Base-by-base conservation (phyloP, 2,888 invertebrate species). In the Prenolepis imparis region DNA sequence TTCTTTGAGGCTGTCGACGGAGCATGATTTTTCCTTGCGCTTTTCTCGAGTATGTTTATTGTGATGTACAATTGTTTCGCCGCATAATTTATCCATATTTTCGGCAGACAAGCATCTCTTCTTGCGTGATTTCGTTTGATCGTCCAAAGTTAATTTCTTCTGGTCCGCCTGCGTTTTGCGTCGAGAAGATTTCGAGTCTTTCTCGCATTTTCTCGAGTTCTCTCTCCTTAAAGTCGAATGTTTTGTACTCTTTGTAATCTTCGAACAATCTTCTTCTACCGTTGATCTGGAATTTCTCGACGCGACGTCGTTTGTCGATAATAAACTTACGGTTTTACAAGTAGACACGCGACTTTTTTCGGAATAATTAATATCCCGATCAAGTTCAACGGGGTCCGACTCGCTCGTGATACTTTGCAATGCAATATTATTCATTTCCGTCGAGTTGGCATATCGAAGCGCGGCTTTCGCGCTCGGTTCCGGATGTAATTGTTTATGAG, bases 81-180 rank as follows among this genome's bases (percentile, higher is more conserved):
- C 8, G 21, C n/a, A 48, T 57, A 15, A 59, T 28, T 44, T 88
- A 0, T 80, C 83, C 55, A 36, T 41, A 18, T 78, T 64, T 9
- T 72, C 78, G 12, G 57, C 78, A 9, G 72, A 52, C 12, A 39
- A 15, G 12, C 28, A 68, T 82, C 63, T 78, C 48, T 85, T 89
- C 12, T 67, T 72, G 44, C 72, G 82, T 75, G 83, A 84, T 39
- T 72, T 55, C 36, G 15, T 52, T 75, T 85, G 88, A 18, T 70
- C 36, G 18, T 11, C 21, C 18, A 57, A 68, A 21, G 18, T 21
- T 0, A 36, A 72, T 4, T 36, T 78, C 8, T 21, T 70, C 6
- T 8, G 28, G 44, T 80, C 59, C 15, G 28, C n/a, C 18, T 21
- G 32, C n/a, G n/a, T 41, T 12, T n/a, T 9, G 2, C 55, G n/a